Base-by-base conservation (phyloP, 2,888 invertebrate genomes). In the Hemicrepidius hirtus region DNA sequence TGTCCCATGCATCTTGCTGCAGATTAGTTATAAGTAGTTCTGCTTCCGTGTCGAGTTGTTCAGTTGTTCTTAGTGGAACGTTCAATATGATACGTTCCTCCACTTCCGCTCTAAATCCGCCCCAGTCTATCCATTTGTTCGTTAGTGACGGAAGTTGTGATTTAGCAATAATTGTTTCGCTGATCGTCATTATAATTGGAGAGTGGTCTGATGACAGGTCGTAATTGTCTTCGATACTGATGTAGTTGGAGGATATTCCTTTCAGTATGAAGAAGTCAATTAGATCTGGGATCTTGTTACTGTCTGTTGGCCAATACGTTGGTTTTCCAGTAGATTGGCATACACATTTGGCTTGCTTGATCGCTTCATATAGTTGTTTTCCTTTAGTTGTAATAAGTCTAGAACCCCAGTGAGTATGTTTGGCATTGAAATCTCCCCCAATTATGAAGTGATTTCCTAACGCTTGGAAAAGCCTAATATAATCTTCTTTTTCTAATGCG, bases 341-440 rank as follows among this genome's bases (percentile, higher is more conserved):
- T 35, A 21, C 55, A 28, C 41, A 66, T 55, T 66, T 66, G 18
- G 55, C 66, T 57, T 55, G 55, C 32, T 62, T 46, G 44, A 62
- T 46, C 10, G 62, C 62, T 28, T 50, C 50, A 12, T 50, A 50
- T 12, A 50, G 24, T 3, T 50, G 50, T 24, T 44, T 62, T 28
- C 65, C 53, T 65, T 65, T 65, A 5, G 65, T 50, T 10, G 65
- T 50, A 53, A 65, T 66, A 37, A 74, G 64, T 55, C 35, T 74
- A 1, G 59, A 68, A 5, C 55, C 40, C 53, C 66, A 66, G 3
- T n/a, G 28, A 13, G 41, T 41, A 21, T 60, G 41, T 41, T 60
- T 63, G 6, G 40, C 53, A 64, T 77, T 80, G 37, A 68, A 77
- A 10, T 78, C 76, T 6, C 77, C 75, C 9, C 76, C 75, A 5